A percentile compares a stretch with the other conserved stretches of the same genome.
These are phyloP conservation scores for Myotis vivesi DNA, from an alignment of 2,797 vertebrate genomes.

Conservation along the genomic window DNA sequence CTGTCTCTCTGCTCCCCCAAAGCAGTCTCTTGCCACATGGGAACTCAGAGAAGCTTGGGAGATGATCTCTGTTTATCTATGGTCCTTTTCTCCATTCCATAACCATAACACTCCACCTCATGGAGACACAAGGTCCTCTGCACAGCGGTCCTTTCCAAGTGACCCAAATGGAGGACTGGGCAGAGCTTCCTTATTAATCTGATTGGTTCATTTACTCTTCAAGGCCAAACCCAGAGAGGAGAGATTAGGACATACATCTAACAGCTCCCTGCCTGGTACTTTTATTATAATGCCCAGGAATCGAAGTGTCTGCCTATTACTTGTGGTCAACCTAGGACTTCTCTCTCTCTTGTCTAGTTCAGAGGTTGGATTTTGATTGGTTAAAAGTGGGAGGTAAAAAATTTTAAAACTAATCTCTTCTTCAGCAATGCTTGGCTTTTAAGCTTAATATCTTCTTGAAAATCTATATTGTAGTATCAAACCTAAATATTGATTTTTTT, in stretches of 20 bases:
- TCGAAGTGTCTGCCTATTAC: not conserved
- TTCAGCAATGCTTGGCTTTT: not conserved
- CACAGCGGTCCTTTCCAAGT: not conserved
- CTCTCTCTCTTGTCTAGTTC: not conserved
- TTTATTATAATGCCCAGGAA: not conserved
- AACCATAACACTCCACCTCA: not conserved
- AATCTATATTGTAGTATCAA: not conserved
- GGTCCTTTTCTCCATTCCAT: not conserved
- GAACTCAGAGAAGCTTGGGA: not conserved
- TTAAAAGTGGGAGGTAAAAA: not conserved
- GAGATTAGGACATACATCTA: not conserved
- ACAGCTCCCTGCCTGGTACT: not conserved
- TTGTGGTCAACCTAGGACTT: not conserved
- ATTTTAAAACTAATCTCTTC: not conserved
- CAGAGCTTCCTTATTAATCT: not conserved
- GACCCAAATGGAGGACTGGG: not conserved
- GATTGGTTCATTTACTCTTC: no score
- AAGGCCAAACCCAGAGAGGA: not conserved
- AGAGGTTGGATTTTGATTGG: not conserved
- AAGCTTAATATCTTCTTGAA: not conserved
- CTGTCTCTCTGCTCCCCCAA: no score
- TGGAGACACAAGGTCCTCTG: not conserved
- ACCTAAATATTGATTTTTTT: not conserved
- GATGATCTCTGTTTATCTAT: not conserved
- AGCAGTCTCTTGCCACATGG: not conserved